phyloP scores from a whole-genome alignment of 2,888 invertebrate genomes.

The Mythimna pallens region DNA sequence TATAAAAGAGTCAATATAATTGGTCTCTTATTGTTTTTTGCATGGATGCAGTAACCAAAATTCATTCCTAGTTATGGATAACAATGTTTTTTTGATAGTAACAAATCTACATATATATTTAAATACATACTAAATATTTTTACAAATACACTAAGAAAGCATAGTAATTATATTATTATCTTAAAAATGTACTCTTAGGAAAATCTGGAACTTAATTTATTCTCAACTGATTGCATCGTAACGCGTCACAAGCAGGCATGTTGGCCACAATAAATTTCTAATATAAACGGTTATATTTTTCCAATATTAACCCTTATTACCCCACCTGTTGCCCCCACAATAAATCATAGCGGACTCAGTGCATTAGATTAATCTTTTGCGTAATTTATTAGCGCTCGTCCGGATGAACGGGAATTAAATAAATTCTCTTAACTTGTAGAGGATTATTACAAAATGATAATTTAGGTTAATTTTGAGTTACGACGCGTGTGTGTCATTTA shows the following conservation, averaged over 20 bases:
- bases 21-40: too few relatives aligned
- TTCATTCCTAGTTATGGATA: too few relatives aligned
- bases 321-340: conserved; percentile 65
- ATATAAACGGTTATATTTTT: conserved; percentile 54
- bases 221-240: background rate
- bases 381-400: conserved; percentile 66
- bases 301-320: conserved; percentile 64
- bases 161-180: too few relatives aligned
- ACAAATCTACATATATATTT: too few relatives aligned
- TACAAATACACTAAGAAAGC: too few relatives aligned
- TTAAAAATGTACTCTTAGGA: too few relatives aligned
- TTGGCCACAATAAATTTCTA: conserved; percentile 34
- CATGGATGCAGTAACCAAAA: too few relatives aligned
- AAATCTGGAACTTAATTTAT: too few relatives aligned
- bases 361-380: conserved; percentile 68
- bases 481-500: conserved; percentile 2
- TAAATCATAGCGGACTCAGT: conserved; percentile 64
- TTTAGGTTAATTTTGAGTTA: conserved; percentile 31
- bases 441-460: conserved; percentile 51
- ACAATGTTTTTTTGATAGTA: too few relatives aligned
- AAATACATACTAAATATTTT: too few relatives aligned
- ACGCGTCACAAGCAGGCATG: conserved; percentile 3
- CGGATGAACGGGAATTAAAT: conserved; percentile 59
- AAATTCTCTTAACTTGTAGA: conserved; percentile 50
- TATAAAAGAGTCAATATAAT: too few relatives aligned